Evolutionary conservation across 92 coral and sea anemone species (phyloP).

Genomic region (Palythoa heliodiscus): DNA sequence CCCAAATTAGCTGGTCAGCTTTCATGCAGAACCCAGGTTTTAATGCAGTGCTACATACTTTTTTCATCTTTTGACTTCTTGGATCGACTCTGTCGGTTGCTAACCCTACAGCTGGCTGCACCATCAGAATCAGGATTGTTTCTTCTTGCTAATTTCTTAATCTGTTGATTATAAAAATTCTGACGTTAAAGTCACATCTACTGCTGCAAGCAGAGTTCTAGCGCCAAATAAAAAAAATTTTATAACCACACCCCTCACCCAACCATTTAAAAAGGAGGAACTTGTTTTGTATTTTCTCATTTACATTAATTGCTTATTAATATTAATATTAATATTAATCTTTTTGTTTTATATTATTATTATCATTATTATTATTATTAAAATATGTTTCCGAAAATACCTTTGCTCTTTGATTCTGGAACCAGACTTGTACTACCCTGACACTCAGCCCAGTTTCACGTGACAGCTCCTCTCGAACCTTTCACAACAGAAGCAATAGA

Average conservation of each 20-base stretch:
- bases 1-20: too few species aligned
- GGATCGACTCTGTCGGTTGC: slow-evolving; percentile 92
- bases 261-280: too few species aligned
- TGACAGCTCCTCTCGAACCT: slow-evolving; percentile 98
- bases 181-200: not conserved
- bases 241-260: too few species aligned
- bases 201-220: too few species aligned
- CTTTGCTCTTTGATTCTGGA: slow-evolving; percentile 99
- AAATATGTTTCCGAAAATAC: slow-evolving; percentile 62
- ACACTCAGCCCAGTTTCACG: slow-evolving; percentile 99
- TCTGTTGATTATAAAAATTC: slow-evolving; percentile 57
- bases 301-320: too few species aligned
- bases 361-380: not conserved
- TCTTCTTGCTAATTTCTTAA: slow-evolving; percentile 93
- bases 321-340: too few species aligned
- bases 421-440: slow-evolving; percentile 99
- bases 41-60: slow-evolving; percentile 53
- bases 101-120: slow-evolving; percentile 98
- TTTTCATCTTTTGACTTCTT: slow-evolving; percentile 98
- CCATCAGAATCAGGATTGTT: slow-evolving; percentile 98
- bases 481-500: not conserved
- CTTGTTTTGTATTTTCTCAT: too few species aligned
- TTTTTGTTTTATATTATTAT: too few species aligned
- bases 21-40: not conserved
- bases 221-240: too few species aligned